Evolutionary conservation across 2,797 vertebrate genomes (phyloP).

Genomic region (Pseudomugil tenellus): DNA sequence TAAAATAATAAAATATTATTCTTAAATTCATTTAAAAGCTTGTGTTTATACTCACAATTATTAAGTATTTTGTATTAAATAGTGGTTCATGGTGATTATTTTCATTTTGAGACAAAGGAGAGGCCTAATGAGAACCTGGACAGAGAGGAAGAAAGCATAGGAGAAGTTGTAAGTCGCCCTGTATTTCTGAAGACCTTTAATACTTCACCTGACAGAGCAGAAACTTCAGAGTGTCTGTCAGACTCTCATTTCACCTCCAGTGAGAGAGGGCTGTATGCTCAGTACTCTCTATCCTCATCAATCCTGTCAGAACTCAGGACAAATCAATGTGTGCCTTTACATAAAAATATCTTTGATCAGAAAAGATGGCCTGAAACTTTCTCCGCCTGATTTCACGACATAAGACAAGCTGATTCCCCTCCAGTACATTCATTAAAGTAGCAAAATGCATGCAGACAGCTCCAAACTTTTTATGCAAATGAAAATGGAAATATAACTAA

Average conservation of each 20-base stretch:
- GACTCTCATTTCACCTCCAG: slow-evolving; percentile 44
- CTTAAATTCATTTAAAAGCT: not conserved
- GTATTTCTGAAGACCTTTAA: slow-evolving; percentile 17
- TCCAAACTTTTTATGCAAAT: slow-evolving; percentile 16
- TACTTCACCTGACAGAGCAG: slow-evolving; percentile 15
- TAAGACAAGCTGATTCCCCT: not conserved
- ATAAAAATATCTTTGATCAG: slow-evolving; percentile 43
- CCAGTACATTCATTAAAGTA: slow-evolving; percentile 1
- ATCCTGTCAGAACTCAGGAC: slow-evolving; percentile 45
- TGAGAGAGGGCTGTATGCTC: slow-evolving; percentile 21
- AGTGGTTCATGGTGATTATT: slow-evolving; percentile 25
- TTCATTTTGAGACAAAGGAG: slow-evolving; percentile 11
- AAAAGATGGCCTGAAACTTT: slow-evolving; percentile 15
- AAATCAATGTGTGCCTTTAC: slow-evolving; percentile 60
- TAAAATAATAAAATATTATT: too few species aligned
- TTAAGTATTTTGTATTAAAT: slow-evolving; percentile 1
- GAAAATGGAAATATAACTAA: not conserved
- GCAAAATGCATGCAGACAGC: not conserved
- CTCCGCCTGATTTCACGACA: slow-evolving; percentile 6
- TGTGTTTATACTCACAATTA: not conserved
- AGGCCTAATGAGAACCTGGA: slow-evolving; percentile 13
- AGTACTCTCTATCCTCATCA: slow-evolving; percentile 48
- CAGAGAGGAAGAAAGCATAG: slow-evolving; percentile 16
- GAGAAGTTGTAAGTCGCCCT: slow-evolving; percentile 30
- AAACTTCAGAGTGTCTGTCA: slow-evolving; percentile 27